A percentile compares a stretch with the other conserved stretches of the same genome.
These are phyloP conservation scores for Mormyrus iriodes DNA, from an alignment of 2,113 vertebrate species.

Conservation along the genomic window DNA sequence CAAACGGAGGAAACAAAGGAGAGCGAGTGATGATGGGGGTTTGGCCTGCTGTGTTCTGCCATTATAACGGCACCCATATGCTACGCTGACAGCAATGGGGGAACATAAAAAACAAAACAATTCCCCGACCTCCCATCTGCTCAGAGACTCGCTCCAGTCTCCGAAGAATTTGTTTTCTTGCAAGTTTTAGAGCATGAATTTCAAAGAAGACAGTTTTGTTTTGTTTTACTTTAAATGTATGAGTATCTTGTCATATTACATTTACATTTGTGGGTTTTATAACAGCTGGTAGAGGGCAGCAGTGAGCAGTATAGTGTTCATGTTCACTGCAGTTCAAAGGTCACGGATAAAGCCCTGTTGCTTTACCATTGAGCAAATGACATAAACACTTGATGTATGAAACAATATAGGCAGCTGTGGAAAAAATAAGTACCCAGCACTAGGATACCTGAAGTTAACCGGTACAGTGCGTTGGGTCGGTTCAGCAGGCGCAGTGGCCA, in stretches of 20 bases:
- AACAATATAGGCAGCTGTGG: not conserved
- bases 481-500: not conserved
- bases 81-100: not conserved
- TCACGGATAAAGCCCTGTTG: not conserved
- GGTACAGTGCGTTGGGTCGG: not conserved
- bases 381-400: not conserved
- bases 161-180: not conserved
- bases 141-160: not conserved
- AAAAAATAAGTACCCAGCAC: not conserved
- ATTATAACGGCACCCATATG: constrained; percentile 20
- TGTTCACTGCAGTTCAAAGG: not conserved
- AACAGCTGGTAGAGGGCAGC: not conserved
- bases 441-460: not conserved
- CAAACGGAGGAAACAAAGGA: not conserved
- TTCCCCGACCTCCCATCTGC: not conserved
- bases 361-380: not conserved
- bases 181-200: not conserved
- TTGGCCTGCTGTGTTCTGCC: constrained; percentile 15
- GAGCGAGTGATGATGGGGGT: not conserved
- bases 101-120: not conserved
- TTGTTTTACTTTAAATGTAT: not conserved
- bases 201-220: not conserved
- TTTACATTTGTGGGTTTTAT: not conserved
- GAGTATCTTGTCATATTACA: not conserved
- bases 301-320: not conserved